Percentiles rank a stretch among this genome's conserved stretches.
phyloP scores from a whole-genome alignment of 2,888 invertebrate genomes.

The Torymus auratus region DNA sequence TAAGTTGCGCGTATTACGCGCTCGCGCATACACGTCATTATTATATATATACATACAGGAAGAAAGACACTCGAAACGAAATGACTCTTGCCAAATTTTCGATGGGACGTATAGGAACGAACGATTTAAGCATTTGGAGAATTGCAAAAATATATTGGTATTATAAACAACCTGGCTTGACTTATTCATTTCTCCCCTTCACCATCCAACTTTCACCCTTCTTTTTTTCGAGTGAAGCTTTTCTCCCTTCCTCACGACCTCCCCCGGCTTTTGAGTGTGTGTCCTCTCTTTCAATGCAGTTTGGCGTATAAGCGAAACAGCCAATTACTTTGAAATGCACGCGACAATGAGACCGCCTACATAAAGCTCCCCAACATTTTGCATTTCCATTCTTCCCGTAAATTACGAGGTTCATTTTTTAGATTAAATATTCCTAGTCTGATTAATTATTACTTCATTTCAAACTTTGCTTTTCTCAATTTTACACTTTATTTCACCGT shows the following conservation, averaged over 20 bases:
- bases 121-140: conserved; percentile 70
- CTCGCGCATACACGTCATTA: conserved; percentile 17
- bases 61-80: conserved; percentile 64
- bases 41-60: conserved; percentile 21
- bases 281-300: conserved; percentile 1
- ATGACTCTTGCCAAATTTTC: conserved; percentile 71
- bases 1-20: conserved; percentile 33
- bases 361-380: too few species aligned
- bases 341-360: background rate
- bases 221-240: background rate
- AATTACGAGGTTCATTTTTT: too few species aligned
- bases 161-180: conserved; percentile 69
- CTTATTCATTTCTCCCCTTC: conserved; percentile 30
- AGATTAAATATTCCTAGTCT: too few species aligned
- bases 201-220: background rate
- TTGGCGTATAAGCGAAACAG: conserved; percentile 24
- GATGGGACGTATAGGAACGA: conserved; percentile 62
- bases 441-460: too few species aligned
- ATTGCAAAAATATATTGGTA: conserved; percentile 75
- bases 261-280: conserved; percentile 12
- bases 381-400: too few species aligned
- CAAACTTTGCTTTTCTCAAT: too few species aligned
- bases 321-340: conserved; percentile 50
- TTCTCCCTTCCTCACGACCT: conserved; percentile 6
- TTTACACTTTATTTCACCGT: too few species aligned